Base-by-base conservation (phyloP, 2,797 vertebrate genomes). In the Benthosema pterotum region DNA sequence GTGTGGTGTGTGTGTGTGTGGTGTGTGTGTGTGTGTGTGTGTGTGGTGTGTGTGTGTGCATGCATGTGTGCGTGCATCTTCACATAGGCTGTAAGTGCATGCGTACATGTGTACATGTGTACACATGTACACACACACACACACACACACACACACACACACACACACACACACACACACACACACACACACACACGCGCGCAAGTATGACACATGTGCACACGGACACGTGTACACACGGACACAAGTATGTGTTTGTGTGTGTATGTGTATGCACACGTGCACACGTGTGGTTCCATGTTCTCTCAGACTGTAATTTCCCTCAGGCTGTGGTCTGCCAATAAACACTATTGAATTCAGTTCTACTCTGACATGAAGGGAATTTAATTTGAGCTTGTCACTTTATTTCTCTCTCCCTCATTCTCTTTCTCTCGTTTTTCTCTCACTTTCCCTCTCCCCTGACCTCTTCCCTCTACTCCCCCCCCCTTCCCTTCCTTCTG, bases 351-450 rank as follows among this genome's bases (percentile, higher is more conserved):
- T 88, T 92, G 92, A 92, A 93, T 93, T 90, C 90, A 91, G 89
- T 89, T 92, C 90, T 89, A 87, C 85, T 77, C 90, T 91, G 91
- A 93, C 91, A 93, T 89, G 91, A 93, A 92, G 89, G 91, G 90
- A 92, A 93, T 93, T 93, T 92, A 92, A 93, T 92, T 92, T 92
- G 88, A 87, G 86, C 83, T 90, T 91, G 88, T 92, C 88, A 89
- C 89, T 92, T 84, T 52, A 15, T 82, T 74, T 66, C 69, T 75
- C 72, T 65, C 42, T 71, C 49, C 52, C 43, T 80, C 63, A 16
- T 54, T 82, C 74, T 65, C 73, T 61, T 50, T 19, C 52, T 22
- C 54, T 70, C 25, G 50, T 57, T 59, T 52, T 42, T 45, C 65
- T 47, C 46, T 63, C 32, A 57, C 42, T 65, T 16, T 45, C 47